Conservation (phyloP, 2,797 vertebrate genomes). For the Microhierax caerulescens region DNA sequence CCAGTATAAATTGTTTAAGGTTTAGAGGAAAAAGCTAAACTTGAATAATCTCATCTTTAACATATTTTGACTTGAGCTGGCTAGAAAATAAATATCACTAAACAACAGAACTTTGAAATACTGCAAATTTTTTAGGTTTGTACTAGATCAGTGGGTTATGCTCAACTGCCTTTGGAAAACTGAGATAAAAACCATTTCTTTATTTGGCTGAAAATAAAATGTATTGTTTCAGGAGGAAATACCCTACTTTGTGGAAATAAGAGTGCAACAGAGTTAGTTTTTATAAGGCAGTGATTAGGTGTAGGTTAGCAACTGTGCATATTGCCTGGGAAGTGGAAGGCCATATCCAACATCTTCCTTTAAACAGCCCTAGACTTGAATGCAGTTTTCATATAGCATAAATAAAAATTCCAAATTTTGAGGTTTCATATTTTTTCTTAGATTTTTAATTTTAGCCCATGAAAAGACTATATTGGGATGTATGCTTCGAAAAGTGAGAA, state of each 20-base stretch:
- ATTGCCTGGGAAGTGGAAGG: background rate
- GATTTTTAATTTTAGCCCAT: background rate
- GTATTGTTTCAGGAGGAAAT: background rate
- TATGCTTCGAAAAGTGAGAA: background rate
- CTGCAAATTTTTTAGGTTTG: background rate
- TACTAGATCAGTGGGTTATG: background rate
- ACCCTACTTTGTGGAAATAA: background rate
- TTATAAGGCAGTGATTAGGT: background rate
- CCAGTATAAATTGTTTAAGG: background rate
- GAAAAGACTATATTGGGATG: accelerated
- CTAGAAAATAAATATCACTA: background rate
- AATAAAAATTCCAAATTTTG: background rate
- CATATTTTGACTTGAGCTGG: background rate
- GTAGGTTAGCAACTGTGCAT: background rate
- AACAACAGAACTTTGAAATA: background rate
- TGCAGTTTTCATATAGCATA: background rate
- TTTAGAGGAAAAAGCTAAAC: background rate
- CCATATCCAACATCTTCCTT: background rate
- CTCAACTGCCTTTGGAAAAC: background rate
- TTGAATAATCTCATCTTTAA: background rate
- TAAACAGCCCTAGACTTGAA: background rate
- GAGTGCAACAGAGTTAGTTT: background rate
- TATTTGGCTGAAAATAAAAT: background rate
- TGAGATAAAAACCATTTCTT: background rate
- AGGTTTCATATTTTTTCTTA: background rate